phyloP scores from a whole-genome alignment of 2,888 invertebrate species.

The Autographa pulchrina region DNA sequence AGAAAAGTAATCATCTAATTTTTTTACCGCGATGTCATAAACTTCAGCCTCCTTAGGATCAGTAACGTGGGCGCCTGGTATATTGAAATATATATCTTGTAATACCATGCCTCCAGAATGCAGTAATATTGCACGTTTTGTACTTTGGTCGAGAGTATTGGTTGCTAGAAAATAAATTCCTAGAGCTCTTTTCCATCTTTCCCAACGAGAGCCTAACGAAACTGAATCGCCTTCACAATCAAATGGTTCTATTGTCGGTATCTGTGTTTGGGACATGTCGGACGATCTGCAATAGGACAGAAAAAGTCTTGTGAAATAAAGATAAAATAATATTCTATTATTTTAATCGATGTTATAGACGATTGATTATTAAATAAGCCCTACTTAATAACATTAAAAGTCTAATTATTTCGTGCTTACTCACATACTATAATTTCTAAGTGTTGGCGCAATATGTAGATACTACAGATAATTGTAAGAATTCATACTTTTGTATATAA shows the following conservation, averaged over 20 bases:
- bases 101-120: background rate
- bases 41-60: background rate
- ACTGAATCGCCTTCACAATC: constrained; percentile 38
- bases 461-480: background rate
- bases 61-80: constrained; percentile 30
- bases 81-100: constrained; percentile 3
- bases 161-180: background rate
- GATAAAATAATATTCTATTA: background rate
- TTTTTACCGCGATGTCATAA: background rate
- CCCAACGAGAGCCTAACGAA: background rate
- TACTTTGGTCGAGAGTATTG: background rate
- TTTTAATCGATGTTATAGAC: background rate
- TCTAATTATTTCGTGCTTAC: no score
- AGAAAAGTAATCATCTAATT: background rate
- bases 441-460: no score
- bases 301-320: background rate
- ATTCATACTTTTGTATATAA: background rate
- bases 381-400: no score
- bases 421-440: no score
- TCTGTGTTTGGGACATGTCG: constrained; percentile 4
- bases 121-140: background rate
- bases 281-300: background rate
- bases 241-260: constrained; percentile 22
- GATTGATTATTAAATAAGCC: background rate
- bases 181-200: constrained; percentile 8